These are phyloP conservation scores for Operophtera brumata DNA, from an alignment of 2,888 invertebrate species.

Conservation along the genomic window DNA sequence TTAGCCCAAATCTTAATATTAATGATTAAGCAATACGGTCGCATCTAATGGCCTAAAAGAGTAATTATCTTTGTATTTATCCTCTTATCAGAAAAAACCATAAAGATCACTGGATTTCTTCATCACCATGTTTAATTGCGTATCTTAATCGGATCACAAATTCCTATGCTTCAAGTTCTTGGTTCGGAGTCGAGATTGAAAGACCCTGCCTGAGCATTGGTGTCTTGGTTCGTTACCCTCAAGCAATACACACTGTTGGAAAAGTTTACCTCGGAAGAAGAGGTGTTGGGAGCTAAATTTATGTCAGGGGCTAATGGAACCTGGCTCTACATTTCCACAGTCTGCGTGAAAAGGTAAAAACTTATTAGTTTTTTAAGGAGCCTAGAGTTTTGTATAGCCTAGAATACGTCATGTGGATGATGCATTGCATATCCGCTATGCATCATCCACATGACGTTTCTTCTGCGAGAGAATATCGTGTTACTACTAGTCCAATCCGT, in stretches of 20 bases:
- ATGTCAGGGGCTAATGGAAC: neutral
- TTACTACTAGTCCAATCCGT: too few species aligned
- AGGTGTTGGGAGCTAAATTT: too few species aligned
- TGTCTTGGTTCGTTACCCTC: constrained; percentile 58
- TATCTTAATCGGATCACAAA: constrained; percentile 14
- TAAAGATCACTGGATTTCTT: constrained; percentile 14
- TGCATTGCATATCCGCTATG: too few species aligned
- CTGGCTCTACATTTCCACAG: neutral
- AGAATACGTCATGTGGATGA: too few species aligned
- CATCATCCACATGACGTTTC: too few species aligned
- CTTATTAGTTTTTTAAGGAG: too few species aligned
- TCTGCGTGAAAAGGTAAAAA: too few species aligned
- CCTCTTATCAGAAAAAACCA: neutral
- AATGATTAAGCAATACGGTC: constrained; percentile 7
- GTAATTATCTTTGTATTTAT: neutral
- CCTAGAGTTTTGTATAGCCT: too few species aligned
- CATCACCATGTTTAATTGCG: constrained; percentile 3
- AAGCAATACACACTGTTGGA: neutral
- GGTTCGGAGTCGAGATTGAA: constrained; percentile 38
- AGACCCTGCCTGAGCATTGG: constrained; percentile 48
- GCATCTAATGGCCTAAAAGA: neutral
- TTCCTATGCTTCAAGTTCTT: constrained; percentile 16
- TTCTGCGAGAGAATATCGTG: too few species aligned
- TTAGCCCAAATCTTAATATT: constrained; percentile 2
- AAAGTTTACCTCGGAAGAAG: too few species aligned